Evolutionary conservation across 1,140 invertebrate species (phyloP), one percentile per base, ranked within the genome.

Genomic region (Lasaia peninsularis): DNA sequence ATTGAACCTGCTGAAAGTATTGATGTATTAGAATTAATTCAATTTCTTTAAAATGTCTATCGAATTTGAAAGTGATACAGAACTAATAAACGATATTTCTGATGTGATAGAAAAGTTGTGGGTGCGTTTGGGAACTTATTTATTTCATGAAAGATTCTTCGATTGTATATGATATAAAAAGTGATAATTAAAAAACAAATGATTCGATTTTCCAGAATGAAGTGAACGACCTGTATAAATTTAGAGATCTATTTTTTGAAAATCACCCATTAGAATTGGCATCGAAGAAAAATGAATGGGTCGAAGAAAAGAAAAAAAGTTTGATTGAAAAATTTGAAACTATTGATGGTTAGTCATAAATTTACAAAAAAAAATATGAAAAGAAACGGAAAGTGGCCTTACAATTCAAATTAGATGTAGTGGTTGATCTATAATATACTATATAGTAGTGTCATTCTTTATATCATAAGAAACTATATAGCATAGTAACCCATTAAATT

Each of bases 181-280:
- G n/a, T 35, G 7, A 12, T 12, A 35, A 12, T 14, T 35, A 12
- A 5, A 4, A 12, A 18, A 18, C 0, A 0, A 1, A 10, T 16
- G 3, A 40, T 7, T 14, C 14, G 14, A 24, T 55, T 52, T 84
- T 78, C 24, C 65, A 87, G 94, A 90, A 92, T 68, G 91, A 90
- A 71, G 93, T 96, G 1, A 86, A 93, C 69, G 88, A 91, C 6
- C 73, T 96, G 24, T 96, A 95, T 83, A 60, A 90, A 9, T 95
- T 92, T 78, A 90, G 94, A 70, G 94, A 96, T 86, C 91, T 94
- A 71, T 97, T 95, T 86, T 95, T 96, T 89, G 94, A 95, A 78
- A 93, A 91, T 66, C 92, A 95, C 88, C 80, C 92, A 9, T 86
- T 95, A 18, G 92, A 94, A 59, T 90, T 93, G 82, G 94, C 94